A percentile compares a stretch with the other conserved stretches of the same genome.
Evolutionary conservation across 2,888 invertebrate genomes (phyloP).

Genomic region (Pachliopta kotzebuea): DNA sequence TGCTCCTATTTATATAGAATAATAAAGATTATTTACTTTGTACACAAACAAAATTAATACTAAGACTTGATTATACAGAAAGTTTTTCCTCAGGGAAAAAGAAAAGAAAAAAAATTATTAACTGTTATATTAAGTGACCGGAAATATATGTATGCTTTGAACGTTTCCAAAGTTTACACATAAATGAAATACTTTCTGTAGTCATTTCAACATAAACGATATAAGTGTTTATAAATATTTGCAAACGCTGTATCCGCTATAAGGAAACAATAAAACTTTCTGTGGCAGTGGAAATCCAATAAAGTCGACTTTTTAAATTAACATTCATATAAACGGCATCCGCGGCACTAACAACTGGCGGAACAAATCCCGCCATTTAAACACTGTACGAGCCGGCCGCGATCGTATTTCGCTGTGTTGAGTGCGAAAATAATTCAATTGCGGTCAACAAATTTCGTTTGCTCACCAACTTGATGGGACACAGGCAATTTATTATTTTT

Average conservation of each 20-base stretch:
- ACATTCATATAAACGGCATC: slow-evolving; percentile 4
- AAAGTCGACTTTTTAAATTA: slow-evolving; percentile 1
- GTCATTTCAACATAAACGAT: too few species aligned
- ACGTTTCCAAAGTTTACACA: too few species aligned
- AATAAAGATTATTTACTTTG: too few species aligned
- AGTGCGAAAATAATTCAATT: slow-evolving; percentile 32
- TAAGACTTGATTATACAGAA: too few species aligned
- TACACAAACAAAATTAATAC: too few species aligned
- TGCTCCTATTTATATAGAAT: too few species aligned
- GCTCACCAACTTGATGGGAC: neutral
- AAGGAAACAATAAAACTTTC: neutral
- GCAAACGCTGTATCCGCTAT: neutral
- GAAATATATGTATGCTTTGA: too few species aligned
- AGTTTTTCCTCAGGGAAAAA: too few species aligned
- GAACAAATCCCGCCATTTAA: slow-evolving; percentile 26
- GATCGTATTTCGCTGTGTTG: slow-evolving; percentile 28
- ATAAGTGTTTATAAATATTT: neutral
- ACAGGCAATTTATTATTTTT: slow-evolving; percentile 6
- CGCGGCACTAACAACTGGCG: slow-evolving; percentile 1
- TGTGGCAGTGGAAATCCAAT: neutral
- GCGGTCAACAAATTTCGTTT: slow-evolving; percentile 27
- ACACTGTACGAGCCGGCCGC: slow-evolving; percentile 12
- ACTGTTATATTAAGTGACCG: too few species aligned
- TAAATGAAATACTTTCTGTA: too few species aligned
- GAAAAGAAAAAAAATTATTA: too few species aligned